Conservation (phyloP, 2,797 vertebrate species). For the Lycodopsis pacificus region DNA sequence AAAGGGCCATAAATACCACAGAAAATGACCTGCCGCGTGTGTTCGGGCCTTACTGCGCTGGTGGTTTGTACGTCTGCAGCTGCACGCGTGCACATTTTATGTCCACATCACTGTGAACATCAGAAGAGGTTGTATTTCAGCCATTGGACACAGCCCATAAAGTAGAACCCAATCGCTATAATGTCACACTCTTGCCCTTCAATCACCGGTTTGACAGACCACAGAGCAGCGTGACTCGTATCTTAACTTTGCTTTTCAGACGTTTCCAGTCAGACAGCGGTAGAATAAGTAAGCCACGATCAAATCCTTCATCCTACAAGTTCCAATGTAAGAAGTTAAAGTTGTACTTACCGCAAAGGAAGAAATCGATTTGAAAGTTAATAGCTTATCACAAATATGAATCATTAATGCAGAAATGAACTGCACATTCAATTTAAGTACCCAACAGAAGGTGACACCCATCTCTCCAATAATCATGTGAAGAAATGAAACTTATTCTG, state of each 20-base stretch:
- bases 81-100: slow-evolving; percentile 17
- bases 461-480: not conserved
- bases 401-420: slow-evolving; percentile 37
- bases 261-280: not conserved
- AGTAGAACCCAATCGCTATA: slow-evolving; percentile 4
- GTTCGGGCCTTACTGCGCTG: not conserved
- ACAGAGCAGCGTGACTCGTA: not conserved
- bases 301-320: slow-evolving; percentile 23
- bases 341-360: not conserved
- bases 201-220: slow-evolving; percentile 23
- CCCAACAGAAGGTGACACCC: not conserved
- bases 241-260: not conserved
- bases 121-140: slow-evolving; percentile 21
- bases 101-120: slow-evolving; percentile 7
- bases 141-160: slow-evolving; percentile 16
- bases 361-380: slow-evolving; percentile 17
- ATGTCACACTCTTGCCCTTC: slow-evolving; percentile 15
- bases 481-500: not conserved
- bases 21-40: not conserved
- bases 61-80: slow-evolving; percentile 17
- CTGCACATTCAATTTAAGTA: slow-evolving; percentile 7
- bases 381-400: slow-evolving; percentile 29
- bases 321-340: slow-evolving; percentile 13
- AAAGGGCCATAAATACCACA: not conserved
- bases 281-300: not conserved